Base-by-base conservation (phyloP, 2,113 vertebrate species). In the Meriones unguiculatus region DNA sequence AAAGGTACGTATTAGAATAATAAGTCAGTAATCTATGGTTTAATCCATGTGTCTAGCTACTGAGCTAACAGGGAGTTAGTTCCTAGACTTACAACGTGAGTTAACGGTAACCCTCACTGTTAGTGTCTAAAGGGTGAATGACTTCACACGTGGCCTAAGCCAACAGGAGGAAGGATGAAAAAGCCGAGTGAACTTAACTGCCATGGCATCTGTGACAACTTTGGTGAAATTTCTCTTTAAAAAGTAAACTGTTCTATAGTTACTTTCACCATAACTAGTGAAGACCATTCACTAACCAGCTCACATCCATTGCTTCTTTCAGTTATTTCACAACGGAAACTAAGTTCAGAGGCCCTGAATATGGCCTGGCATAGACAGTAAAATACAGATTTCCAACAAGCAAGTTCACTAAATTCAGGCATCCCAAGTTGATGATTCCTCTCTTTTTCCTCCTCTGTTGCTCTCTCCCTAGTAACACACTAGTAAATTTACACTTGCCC, bases 281-380 rank as follows among this genome's bases (percentile, higher is more conserved):
- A 3, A 65, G 50, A 88, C 24, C 38, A 91, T 64, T 89, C 80
- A 69, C 14, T 41, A 93, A 80, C 46, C 30, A 93, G 84, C 77
- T 80, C 25, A 93, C 2, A 89, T 41, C 13, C 41, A 46, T 65
- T 94, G 46, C 78, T 67, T 88, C 32, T 12, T 92, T 91, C 73
- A 84, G 10, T 77, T 72, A 94, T 28, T 90, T 94, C n/a, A 91
- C 38, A 86, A 88, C 96, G 86, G 59, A 95, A 92, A 96, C 17
- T 10, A 2, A 85, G 32, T 46, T 91, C 57, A 93, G 62, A 91
- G 18, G 78, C 54, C 3, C 32, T 13, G 41, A 85, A 17, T 30
- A 85, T 20, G 52, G 65, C 3, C 88, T 3, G 9, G 28, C 35
- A 65, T 46, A 95, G 89, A 82, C 28, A 22, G 73, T 30, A 87